phyloP scores from a whole-genome alignment of 2,797 vertebrate genomes.

The Holocentrus rufus region DNA sequence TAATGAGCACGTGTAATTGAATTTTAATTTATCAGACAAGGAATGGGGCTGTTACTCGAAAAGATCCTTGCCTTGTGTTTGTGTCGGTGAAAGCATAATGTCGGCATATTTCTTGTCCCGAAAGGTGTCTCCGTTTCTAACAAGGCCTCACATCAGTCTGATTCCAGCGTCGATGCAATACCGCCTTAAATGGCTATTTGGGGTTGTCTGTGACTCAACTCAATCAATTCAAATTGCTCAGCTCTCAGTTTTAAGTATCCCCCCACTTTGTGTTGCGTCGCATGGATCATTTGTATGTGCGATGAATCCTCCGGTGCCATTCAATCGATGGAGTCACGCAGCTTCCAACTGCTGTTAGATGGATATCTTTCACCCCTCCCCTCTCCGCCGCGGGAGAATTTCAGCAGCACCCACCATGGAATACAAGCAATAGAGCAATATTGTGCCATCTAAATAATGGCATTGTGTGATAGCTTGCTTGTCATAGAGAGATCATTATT shows the following conservation, averaged over 20 bases:
- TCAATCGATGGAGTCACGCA: constrained; percentile 52
- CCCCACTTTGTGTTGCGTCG: constrained; percentile 35
- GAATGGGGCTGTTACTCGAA: constrained; percentile 38
- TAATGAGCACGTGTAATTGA: constrained; percentile 70
- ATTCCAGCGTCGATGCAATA: constrained; percentile 35
- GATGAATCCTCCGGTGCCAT: constrained; percentile 37
- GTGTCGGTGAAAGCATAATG: constrained; percentile 33
- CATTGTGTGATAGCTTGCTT: constrained; percentile 44
- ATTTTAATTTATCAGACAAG: constrained; percentile 66
- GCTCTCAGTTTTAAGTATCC: constrained; percentile 43
- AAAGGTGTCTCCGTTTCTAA: constrained; percentile 42
- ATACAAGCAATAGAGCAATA: constrained; percentile 31
- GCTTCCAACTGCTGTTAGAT: constrained; percentile 54
- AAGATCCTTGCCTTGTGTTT: constrained; percentile 12
- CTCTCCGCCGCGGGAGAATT: constrained; percentile 27
- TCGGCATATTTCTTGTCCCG: constrained; percentile 5
- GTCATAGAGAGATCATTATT: constrained; percentile 42
- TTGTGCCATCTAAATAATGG: constrained; percentile 51
- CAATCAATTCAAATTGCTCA: constrained; percentile 63
- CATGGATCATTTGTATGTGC: constrained; percentile 59
- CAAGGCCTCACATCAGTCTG: constrained; percentile 27
- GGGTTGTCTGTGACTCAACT: constrained; percentile 42
- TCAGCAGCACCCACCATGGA: constrained; percentile 33
- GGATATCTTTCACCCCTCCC: constrained; percentile 40
- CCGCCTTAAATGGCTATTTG: constrained; percentile 52